Base-by-base conservation (phyloP, 2,888 invertebrate genomes). In the Trileptium ribeirensis region DNA sequence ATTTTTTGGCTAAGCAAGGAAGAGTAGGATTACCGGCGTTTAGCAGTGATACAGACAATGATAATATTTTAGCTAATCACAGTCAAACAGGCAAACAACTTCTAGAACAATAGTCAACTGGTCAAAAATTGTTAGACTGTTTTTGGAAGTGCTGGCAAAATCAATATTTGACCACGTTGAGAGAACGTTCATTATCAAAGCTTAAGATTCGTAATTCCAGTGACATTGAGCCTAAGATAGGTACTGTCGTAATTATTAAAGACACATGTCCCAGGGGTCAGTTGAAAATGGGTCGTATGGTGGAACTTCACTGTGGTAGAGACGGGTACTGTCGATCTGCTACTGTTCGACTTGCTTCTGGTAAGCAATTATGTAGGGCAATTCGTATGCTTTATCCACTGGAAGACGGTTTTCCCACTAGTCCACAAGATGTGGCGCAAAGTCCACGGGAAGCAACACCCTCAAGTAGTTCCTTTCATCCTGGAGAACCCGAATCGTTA, bases 1-100 rank as follows among this genome's bases (percentile, higher is more conserved):
- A 33, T 29, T 8, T 19, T n/a, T 8, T 29, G 29, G 29, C 8
- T n/a, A 8, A 70, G 3, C 70, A 70, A 70, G 70, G 31, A 29
- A 31, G n/a, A n/a, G n/a, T n/a, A n/a, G n/a, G n/a, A n/a, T n/a
- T n/a, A n/a, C n/a, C n/a, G n/a, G n/a, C n/a, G n/a, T n/a, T 64
- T 64, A n/a, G n/a, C n/a, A 64, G n/a, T n/a, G 19, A 64, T 24
- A 64, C 19, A n/a, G n/a, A n/a, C n/a, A n/a, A n/a, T n/a, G 85
- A 89, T 51, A 86, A 87, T 1, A 89, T 89, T 0, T 89, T 89
- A 0, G 67, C 89, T 19, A 83, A n/a, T n/a, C n/a, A n/a, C n/a
- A n/a, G n/a, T n/a, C n/a, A n/a, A n/a, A n/a, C n/a, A n/a, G n/a
- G n/a, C n/a, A 64, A 64, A 19, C 64, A n/a, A 8, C 36, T 8